Percentiles rank a stretch among this genome's conserved stretches.
Evolutionary conservation across 2,888 invertebrate genomes (phyloP).

Genomic region (Lomographa bimaculata): DNA sequence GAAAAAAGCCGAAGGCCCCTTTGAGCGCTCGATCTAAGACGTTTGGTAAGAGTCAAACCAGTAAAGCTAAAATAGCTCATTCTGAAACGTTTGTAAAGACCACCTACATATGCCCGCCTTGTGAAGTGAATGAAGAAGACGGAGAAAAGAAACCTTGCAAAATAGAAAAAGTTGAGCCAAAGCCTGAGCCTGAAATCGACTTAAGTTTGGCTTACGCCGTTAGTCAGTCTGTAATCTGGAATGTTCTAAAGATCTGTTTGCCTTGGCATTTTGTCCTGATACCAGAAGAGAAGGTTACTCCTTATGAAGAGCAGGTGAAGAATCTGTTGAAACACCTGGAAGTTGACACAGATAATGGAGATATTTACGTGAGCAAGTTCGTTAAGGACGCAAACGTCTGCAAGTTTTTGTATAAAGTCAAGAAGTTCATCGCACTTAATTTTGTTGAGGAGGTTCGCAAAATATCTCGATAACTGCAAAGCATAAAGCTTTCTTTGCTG

Average conservation of each 20-base stretch:
- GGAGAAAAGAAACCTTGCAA: slow-evolving; percentile 49
- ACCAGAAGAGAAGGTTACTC: slow-evolving; percentile 55
- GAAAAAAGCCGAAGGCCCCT: slow-evolving; percentile 48
- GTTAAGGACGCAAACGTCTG: slow-evolving; percentile 59
- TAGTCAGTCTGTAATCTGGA: slow-evolving; percentile 66
- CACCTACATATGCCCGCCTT: slow-evolving; percentile 65
- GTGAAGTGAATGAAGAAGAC: slow-evolving; percentile 48
- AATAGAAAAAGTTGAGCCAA: slow-evolving; percentile 53
- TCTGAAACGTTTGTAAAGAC: slow-evolving; percentile 57
- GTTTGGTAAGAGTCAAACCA: slow-evolving; percentile 39
- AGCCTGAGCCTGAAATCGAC: slow-evolving; percentile 49
- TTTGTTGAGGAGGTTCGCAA: slow-evolving; percentile 55
- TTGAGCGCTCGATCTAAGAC: slow-evolving; percentile 58
- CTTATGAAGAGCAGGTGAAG: slow-evolving; percentile 52
- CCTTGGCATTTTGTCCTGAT: slow-evolving; percentile 68
- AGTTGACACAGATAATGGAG: slow-evolving; percentile 62
- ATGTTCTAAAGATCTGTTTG: slow-evolving; percentile 62
- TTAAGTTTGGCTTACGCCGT: slow-evolving; percentile 60
- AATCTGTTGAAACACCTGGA: slow-evolving; percentile 53
- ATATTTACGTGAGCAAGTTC: slow-evolving; percentile 67
- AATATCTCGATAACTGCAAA: slow-evolving; percentile 29
- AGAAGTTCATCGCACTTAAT: slow-evolving; percentile 64
- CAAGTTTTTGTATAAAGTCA: slow-evolving; percentile 61
- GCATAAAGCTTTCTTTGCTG: too few relatives aligned
- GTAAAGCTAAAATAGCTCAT: slow-evolving; percentile 44